These are phyloP conservation scores for Pristionchus arcanus DNA, from an alignment of 2,888 invertebrate species.

Conservation along the genomic window DNA sequence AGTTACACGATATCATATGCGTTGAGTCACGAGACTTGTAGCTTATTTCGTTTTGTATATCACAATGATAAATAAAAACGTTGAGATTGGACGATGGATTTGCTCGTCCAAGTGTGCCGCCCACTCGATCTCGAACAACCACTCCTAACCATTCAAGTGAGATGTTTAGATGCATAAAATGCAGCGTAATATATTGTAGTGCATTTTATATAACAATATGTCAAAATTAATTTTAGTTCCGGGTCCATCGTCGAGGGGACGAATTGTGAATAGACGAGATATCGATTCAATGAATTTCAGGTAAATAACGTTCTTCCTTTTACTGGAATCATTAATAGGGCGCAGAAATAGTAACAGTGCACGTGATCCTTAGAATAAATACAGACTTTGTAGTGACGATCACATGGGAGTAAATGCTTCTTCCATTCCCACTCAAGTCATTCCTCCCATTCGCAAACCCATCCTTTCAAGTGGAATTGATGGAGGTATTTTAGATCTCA, in stretches of 20 bases:
- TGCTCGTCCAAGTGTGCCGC: constrained; percentile 11
- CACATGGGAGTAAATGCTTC: not conserved
- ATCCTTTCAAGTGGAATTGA: not conserved
- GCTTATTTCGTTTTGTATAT: not conserved
- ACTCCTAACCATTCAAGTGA: not conserved
- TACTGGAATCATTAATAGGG: not conserved
- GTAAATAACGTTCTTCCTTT: not conserved
- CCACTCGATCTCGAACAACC: not conserved
- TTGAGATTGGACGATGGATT: constrained; percentile 15
- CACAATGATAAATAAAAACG: not conserved
- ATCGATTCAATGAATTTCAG: not conserved
- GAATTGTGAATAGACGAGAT: not conserved
- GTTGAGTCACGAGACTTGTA: not conserved
- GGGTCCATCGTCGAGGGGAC: not conserved
- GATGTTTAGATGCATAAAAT: not conserved
- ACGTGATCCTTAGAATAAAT: not conserved
- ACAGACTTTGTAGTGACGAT: not conserved
- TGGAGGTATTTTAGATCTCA: not conserved
- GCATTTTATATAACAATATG: too few relatives aligned
- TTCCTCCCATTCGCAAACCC: not conserved
- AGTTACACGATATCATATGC: not conserved
- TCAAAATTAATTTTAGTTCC: not conserved
- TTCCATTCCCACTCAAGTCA: constrained; percentile 12
- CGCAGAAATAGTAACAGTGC: not conserved
- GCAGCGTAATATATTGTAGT: not conserved